These are phyloP conservation scores for Holothuria glaberrima DNA, from an alignment of 35 echinoderm and acorn worm species.

Conservation along the genomic window DNA sequence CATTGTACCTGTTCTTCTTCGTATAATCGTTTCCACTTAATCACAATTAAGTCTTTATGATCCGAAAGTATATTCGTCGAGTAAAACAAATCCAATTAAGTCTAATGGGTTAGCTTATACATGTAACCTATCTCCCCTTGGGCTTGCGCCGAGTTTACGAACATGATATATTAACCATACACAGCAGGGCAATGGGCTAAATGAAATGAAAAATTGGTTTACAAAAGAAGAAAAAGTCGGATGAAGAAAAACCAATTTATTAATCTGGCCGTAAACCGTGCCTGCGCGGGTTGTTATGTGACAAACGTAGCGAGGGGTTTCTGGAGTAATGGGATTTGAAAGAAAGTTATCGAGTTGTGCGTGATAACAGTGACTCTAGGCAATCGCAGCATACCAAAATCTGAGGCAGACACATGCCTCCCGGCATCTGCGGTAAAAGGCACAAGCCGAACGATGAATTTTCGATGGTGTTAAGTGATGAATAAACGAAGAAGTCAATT, in stretches of 20 bases:
- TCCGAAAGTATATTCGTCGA: not conserved
- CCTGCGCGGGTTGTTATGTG: conserved; percentile 1
- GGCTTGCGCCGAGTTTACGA: conserved; percentile 23
- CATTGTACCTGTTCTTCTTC: not conserved
- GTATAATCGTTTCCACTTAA: conserved; percentile 48
- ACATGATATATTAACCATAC: conserved; percentile 53
- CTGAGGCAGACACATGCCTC: no score
- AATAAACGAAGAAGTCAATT: not conserved
- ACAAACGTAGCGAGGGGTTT: not conserved
- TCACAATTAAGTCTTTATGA: conserved; percentile 42
- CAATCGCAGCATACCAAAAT: no score
- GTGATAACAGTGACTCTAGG: not conserved
- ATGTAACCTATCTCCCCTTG: conserved; percentile 55
- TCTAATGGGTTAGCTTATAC: conserved; percentile 40
- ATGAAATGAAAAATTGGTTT: conserved; percentile 68
- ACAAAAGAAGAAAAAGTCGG: conserved; percentile 28
- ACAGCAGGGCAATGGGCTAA: conserved; percentile 37
- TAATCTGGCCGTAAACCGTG: conserved; percentile 58
- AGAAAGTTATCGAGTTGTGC: not conserved
- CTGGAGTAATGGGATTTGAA: conserved; percentile 48
- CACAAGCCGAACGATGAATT: not conserved
- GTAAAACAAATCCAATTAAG: conserved; percentile 45
- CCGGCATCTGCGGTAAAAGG: no score
- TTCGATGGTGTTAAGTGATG: conserved; percentile 18
- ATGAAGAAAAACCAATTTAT: conserved; percentile 64